These are phyloP conservation scores for Gasterosteus nipponicus DNA, from an alignment of 2,113 vertebrate species.

Conservation along the genomic window DNA sequence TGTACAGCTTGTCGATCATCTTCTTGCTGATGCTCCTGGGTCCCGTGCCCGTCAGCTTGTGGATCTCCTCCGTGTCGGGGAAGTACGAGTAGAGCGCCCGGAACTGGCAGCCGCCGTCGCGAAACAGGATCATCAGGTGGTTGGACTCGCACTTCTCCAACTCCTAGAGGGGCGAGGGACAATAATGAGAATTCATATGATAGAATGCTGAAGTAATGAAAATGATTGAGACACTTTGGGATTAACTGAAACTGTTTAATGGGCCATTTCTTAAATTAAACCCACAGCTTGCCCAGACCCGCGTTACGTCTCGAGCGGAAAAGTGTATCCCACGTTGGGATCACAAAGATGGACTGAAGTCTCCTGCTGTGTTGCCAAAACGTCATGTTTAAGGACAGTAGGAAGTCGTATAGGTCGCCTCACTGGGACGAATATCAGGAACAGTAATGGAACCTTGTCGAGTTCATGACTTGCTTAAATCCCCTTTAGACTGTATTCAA, in stretches of 20 bases:
- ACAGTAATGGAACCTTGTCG: background rate
- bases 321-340: background rate
- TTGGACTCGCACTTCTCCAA: conserved; percentile 95
- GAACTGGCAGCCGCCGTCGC: conserved; percentile 96
- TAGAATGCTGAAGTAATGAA: too few species aligned
- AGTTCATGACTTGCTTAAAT: background rate
- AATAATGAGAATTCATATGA: background rate
- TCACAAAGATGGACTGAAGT: background rate
- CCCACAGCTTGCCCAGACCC: background rate
- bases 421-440: background rate
- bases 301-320: background rate
- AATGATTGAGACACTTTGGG: too few species aligned
- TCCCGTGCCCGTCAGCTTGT: conserved; percentile 91
- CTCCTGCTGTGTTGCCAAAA: background rate
- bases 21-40: conserved; percentile 93
- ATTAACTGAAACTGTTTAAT: background rate
- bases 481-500: background rate
- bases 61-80: conserved; percentile 93
- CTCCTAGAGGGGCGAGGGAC: conserved; percentile 80
- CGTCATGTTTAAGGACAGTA: background rate
- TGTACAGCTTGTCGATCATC: conserved; percentile 98
- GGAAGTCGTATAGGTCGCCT: background rate
- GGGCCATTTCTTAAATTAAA: background rate
- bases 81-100: conserved; percentile 92
- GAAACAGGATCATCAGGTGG: conserved; percentile 96